phyloP scores from a whole-genome alignment of 1,140 invertebrate species.

The Saccostrea cuccullata region DNA sequence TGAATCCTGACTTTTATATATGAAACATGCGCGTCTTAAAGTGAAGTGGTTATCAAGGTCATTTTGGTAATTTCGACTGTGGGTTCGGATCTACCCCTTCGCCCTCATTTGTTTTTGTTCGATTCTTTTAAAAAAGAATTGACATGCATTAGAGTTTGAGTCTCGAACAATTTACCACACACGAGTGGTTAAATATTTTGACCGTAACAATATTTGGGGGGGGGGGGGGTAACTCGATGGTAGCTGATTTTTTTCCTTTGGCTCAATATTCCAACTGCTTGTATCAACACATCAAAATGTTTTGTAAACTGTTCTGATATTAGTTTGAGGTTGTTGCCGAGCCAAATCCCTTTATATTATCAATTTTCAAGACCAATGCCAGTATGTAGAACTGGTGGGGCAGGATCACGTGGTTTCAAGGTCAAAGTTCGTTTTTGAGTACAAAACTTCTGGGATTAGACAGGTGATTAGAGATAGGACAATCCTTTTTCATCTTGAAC shows the following conservation, averaged over 20 bases:
- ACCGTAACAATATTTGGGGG: not conserved
- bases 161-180: not conserved
- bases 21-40: too few species aligned
- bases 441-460: not conserved
- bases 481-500: not conserved
- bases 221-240: not conserved
- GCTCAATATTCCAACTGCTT: not conserved
- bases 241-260: not conserved
- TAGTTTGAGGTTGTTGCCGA: not conserved
- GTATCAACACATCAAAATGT: slow-evolving; percentile 13
- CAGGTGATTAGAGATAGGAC: slow-evolving; percentile 17
- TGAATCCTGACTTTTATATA: too few species aligned
- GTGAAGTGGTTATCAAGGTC: too few species aligned
- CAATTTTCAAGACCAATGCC: not conserved
- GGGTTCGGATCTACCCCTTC: too few species aligned
- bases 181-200: slow-evolving; percentile 3
- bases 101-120: too few species aligned
- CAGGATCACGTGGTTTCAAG: not conserved
- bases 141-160: not conserved
- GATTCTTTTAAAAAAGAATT: too few species aligned
- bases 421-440: not conserved
- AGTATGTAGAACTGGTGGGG: not conserved
- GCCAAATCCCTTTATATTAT: not conserved
- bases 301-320: not conserved
- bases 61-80: too few species aligned